These are phyloP conservation scores for Toxotes lorentzi DNA, from an alignment of 2,797 vertebrate genomes.

Conservation along the genomic window DNA sequence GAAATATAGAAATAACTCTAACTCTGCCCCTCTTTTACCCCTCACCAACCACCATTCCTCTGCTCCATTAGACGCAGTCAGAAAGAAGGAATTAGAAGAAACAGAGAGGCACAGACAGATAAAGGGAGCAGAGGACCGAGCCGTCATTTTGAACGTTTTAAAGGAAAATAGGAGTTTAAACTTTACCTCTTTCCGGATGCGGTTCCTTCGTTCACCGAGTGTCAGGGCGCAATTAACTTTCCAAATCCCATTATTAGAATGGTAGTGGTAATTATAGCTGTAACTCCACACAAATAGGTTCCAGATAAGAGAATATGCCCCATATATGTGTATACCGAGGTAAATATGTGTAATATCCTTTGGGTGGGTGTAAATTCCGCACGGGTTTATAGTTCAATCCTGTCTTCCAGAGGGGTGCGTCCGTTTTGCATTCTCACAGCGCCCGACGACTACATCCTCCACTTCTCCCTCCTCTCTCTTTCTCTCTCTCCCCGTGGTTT, in stretches of 20 bases:
- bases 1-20: slow-evolving; percentile 42
- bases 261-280: slow-evolving; percentile 7
- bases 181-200: slow-evolving; percentile 65
- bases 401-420: slow-evolving; percentile 76
- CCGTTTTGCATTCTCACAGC: slow-evolving; percentile 75
- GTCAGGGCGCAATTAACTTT: slow-evolving; percentile 64
- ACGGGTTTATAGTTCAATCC: slow-evolving; percentile 61
- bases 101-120: not conserved
- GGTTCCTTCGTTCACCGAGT: slow-evolving; percentile 9
- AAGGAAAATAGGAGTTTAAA: slow-evolving; percentile 40
- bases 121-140: not conserved
- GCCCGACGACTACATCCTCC: slow-evolving; percentile 74
- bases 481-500: slow-evolving; percentile 58
- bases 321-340: slow-evolving; percentile 24
- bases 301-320: slow-evolving; percentile 48
- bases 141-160: not conserved
- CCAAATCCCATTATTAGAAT: slow-evolving; percentile 67
- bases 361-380: slow-evolving; percentile 66
- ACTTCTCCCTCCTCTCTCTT: slow-evolving; percentile 57
- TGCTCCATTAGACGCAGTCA: slow-evolving; percentile 37
- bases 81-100: slow-evolving; percentile 5
- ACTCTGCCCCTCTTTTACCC: not conserved
- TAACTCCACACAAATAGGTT: slow-evolving; percentile 74
- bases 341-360: slow-evolving; percentile 55
- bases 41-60: slow-evolving; percentile 13